These are phyloP conservation scores for Pocota personata DNA, from an alignment of 2,888 invertebrate species.

Conservation along the genomic window DNA sequence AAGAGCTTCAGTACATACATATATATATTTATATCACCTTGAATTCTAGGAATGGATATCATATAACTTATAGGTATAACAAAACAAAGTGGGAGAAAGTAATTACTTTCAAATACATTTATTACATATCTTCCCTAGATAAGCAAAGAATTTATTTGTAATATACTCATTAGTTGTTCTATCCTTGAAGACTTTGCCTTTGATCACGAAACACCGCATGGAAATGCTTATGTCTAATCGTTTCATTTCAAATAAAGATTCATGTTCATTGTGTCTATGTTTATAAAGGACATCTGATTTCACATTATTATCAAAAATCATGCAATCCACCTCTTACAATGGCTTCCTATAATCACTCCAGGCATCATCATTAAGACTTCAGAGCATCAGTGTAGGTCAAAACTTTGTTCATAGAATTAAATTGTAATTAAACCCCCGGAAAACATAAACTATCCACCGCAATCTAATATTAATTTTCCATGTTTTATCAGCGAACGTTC, in stretches of 20 bases:
- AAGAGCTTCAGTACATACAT: too few relatives aligned
- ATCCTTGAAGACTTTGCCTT: background rate
- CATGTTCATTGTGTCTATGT: slow-evolving; percentile 1
- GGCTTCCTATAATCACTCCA: background rate
- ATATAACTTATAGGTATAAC: too few relatives aligned
- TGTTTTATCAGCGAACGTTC: background rate
- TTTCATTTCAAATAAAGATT: background rate
- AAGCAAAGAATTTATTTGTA: background rate
- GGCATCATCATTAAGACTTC: slow-evolving; percentile 20
- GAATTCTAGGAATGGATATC: too few relatives aligned
- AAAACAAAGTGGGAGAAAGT: too few relatives aligned
- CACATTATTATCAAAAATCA: slow-evolving; percentile 20
- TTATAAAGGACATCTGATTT: slow-evolving; percentile 5
- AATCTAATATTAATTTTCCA: slow-evolving; percentile 7
- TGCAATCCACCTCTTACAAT: background rate
- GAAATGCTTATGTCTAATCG: background rate
- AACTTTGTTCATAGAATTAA: slow-evolving; percentile 18
- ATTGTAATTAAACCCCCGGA: slow-evolving; percentile 18
- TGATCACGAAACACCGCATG: background rate
- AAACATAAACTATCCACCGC: background rate
- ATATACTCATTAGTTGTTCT: background rate
- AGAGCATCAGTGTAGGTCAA: background rate
- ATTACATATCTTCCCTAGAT: too few relatives aligned
- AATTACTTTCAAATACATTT: too few relatives aligned
- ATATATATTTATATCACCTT: too few relatives aligned